phyloP scores from a whole-genome alignment of 2,113 vertebrate species.

The Silurus glanis region DNA sequence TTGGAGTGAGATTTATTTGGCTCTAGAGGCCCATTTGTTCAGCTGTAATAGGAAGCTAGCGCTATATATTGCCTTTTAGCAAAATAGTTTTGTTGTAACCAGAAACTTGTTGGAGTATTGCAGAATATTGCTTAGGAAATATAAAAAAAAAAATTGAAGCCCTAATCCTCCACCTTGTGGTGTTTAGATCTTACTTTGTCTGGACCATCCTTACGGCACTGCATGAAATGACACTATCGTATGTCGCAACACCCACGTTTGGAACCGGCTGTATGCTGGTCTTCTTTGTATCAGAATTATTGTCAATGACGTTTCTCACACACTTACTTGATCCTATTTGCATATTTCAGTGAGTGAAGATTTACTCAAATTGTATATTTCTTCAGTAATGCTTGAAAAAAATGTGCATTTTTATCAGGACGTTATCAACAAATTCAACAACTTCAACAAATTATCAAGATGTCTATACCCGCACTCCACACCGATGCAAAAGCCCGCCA shows the following conservation, averaged over 20 bases:
- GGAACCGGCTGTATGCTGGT: background rate
- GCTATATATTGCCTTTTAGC: no score
- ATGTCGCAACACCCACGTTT: background rate
- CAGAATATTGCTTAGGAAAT: background rate
- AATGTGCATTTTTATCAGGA: background rate
- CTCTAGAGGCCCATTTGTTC: background rate
- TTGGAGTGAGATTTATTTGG: background rate
- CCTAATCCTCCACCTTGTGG: background rate
- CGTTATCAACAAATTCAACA: background rate
- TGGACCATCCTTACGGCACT: background rate
- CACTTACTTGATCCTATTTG: background rate
- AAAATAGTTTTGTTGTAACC: background rate
- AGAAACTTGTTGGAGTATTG: background rate
- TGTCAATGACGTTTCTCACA: background rate
- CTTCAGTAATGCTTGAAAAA: background rate
- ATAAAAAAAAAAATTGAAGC: background rate
- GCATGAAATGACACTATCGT: background rate
- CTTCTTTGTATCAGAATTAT: background rate
- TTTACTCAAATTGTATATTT: background rate
- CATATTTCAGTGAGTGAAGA: background rate
- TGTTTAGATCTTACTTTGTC: background rate
- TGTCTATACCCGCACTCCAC: background rate
- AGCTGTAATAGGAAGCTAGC: background rate
- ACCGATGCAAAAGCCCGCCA: background rate
- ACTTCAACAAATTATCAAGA: background rate